phyloP scores from a whole-genome alignment of 1,140 invertebrate species.

The Physella acuta region DNA sequence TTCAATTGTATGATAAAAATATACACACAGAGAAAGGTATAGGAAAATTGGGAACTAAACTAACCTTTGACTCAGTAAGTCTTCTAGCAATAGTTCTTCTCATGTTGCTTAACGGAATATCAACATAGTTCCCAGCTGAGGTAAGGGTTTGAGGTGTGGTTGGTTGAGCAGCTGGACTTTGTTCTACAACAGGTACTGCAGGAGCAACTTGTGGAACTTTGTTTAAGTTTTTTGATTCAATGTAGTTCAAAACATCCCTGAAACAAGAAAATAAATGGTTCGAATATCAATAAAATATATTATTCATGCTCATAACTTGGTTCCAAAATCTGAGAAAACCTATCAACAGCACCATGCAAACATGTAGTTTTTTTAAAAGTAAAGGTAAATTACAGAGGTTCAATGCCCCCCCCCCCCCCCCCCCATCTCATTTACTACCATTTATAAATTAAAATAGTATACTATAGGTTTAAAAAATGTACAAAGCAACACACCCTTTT shows the following conservation, averaged over 20 bases:
- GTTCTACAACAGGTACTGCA: conserved; percentile 4
- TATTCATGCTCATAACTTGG: too few relatives aligned
- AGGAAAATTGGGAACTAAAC: not conserved
- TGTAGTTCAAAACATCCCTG: conserved; percentile 67
- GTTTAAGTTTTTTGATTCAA: conserved; percentile 62
- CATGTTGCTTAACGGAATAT: conserved; percentile 78
- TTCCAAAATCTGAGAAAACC: too few relatives aligned
- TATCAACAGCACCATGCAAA: too few relatives aligned
- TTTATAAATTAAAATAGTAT: not conserved
- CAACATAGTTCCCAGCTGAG: conserved; percentile 71
- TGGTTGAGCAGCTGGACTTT: conserved; percentile 10
- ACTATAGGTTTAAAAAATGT: not conserved
- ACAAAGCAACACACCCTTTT: conserved; percentile 62
- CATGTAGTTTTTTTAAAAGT: too few relatives aligned
- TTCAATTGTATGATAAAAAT: not conserved
- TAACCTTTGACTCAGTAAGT: conserved; percentile 83
- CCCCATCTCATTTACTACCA: too few relatives aligned
- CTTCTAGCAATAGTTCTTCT: conserved; percentile 81
- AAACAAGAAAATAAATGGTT: too few relatives aligned
- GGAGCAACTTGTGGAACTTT: conserved; percentile 50
- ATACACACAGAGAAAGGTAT: conserved; percentile 7
- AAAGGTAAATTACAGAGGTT: too few relatives aligned
- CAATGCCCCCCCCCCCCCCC: too few relatives aligned
- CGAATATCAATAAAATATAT: too few relatives aligned
- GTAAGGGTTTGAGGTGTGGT: conserved; percentile 44